Evolutionary conservation across 2,797 vertebrate species (phyloP).

Genomic region (Cygnus olor): DNA sequence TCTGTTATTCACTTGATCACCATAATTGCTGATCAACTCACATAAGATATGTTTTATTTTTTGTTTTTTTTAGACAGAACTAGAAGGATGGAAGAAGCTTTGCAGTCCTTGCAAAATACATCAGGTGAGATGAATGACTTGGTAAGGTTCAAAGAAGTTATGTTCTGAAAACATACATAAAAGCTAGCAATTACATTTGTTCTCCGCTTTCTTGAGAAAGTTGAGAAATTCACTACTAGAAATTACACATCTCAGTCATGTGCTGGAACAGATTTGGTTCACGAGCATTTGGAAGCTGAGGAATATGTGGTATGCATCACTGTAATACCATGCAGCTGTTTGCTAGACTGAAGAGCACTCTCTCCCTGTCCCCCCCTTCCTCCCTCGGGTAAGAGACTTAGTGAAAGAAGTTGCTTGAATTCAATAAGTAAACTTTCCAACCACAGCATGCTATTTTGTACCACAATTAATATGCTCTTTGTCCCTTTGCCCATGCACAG

Average conservation of each 20-base stretch:
- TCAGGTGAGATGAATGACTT: background rate
- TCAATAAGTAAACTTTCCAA: background rate
- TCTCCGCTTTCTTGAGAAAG: background rate
- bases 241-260: slow-evolving; percentile 30
- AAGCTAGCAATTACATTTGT: background rate
- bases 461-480: background rate
- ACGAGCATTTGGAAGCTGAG: slow-evolving; percentile 45
- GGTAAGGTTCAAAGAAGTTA: background rate
- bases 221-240: slow-evolving; percentile 31
- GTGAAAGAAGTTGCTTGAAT: background rate
- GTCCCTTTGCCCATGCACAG: background rate
- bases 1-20: background rate
- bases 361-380: background rate
- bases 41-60: background rate
- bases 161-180: background rate
- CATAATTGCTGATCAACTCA: background rate
- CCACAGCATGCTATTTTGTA: background rate
- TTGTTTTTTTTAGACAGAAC: background rate
- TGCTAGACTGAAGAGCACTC: slow-evolving; percentile 18
- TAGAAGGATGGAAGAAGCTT: background rate
- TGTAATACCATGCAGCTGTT: slow-evolving; percentile 74
- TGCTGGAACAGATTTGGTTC: background rate
- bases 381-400: background rate
- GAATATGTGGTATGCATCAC: slow-evolving; percentile 63
- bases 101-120: background rate